Evolutionary conservation across 2,113 vertebrate species (phyloP).

Genomic region (Laticauda colubrina): DNA sequence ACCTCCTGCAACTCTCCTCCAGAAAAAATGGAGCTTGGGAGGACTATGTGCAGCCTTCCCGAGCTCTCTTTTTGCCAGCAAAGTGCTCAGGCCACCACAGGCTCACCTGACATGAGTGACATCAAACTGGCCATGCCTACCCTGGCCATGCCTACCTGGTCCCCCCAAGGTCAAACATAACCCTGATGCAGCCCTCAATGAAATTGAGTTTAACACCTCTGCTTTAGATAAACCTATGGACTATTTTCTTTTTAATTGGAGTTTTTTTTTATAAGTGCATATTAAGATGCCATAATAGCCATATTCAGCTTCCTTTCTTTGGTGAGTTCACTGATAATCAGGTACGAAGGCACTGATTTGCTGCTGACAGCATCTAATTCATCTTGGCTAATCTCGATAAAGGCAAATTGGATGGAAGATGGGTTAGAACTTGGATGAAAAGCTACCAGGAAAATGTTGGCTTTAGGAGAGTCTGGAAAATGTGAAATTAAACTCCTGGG

Average conservation of each 20-base stretch:
- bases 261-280: background rate
- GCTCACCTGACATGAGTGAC: too few species aligned
- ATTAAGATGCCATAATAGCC: background rate
- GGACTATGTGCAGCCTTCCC: too few species aligned
- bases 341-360: background rate
- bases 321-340: background rate
- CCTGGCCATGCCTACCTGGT: too few species aligned
- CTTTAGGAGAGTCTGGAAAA: background rate
- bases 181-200: too few species aligned
- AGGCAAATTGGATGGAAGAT: background rate
- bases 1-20: too few species aligned
- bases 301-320: background rate
- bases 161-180: too few species aligned
- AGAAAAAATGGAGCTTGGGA: too few species aligned
- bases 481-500: background rate
- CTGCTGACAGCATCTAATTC: background rate
- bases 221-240: background rate
- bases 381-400: background rate
- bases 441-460: background rate
- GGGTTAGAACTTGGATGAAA: background rate
- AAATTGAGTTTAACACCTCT: too few species aligned
- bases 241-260: background rate
- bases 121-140: too few species aligned
- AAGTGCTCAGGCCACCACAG: too few species aligned
- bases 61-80: too few species aligned